Conservation (phyloP, 2,797 vertebrate species). For the Triplophysa yarkandensis region DNA sequence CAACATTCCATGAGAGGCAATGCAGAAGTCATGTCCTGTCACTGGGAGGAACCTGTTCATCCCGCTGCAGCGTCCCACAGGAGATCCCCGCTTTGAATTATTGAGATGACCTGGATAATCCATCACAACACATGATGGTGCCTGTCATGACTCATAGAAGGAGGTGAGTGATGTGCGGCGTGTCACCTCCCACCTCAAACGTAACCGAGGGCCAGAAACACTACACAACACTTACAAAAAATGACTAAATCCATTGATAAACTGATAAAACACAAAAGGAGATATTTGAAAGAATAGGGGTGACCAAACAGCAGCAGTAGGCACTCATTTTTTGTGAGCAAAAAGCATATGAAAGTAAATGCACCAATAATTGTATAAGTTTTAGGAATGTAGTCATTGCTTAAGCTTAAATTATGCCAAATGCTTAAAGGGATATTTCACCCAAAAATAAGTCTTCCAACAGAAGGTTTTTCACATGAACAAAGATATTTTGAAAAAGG, state of each 20-base stretch:
- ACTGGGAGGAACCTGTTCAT: conserved; percentile 7
- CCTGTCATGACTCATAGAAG: conserved; percentile 43
- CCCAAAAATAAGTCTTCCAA: too few relatives aligned
- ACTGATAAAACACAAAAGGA: background rate
- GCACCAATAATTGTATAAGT: too few relatives aligned
- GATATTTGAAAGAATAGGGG: too few relatives aligned
- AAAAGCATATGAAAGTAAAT: too few relatives aligned
- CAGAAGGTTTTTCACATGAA: too few relatives aligned
- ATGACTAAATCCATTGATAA: conserved; percentile 22
- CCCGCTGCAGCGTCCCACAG: conserved; percentile 14
- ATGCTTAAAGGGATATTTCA: too few relatives aligned
- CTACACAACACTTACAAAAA: conserved; percentile 36
- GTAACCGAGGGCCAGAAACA: conserved; percentile 20
- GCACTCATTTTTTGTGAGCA: too few relatives aligned
- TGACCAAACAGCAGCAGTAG: too few relatives aligned
- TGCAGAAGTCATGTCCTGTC: conserved; percentile 38
- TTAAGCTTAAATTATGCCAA: too few relatives aligned
- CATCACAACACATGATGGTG: conserved; percentile 40
- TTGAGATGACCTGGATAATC: conserved; percentile 53
- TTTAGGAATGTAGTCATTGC: too few relatives aligned
- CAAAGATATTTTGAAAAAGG: too few relatives aligned
- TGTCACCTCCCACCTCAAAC: conserved; percentile 38
- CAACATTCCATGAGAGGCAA: conserved; percentile 8
- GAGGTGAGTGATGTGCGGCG: conserved; percentile 16
- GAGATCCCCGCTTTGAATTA: conserved; percentile 54